Base-by-base conservation (phyloP, 2,113 vertebrate genomes). In the Antechinus flavipes region DNA sequence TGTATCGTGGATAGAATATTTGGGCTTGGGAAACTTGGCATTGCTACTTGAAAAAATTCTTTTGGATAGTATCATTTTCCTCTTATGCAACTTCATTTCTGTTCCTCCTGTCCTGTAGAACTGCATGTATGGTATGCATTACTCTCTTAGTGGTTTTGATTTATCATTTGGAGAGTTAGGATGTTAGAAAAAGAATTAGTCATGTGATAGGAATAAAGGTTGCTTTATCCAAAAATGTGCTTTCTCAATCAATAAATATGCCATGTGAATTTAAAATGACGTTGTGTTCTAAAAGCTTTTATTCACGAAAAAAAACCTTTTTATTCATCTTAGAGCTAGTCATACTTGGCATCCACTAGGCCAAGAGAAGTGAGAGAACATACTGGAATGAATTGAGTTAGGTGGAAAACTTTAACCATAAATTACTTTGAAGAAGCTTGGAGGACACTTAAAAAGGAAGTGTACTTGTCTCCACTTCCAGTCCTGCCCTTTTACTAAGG, bases 231-330 rank as follows among this genome's bases (percentile, higher is more conserved):
- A 89, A 91, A 95, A 96, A 53, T 56, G 76, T 94, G 52, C 89
- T 95, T 92, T 55, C 16, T 55, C 22, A 91, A 61, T 94, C 55
- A 93, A 26, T 91, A 89, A 95, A 93, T 49, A 50, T 90, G 94
- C 26, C 22, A 0, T 94, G 30, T 92, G 95, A 95, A 92, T 94
- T 53, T 92, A 91, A 95, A 89, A 42, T 2, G 50, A 23, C 16
- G 26, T 95, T 91, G 76, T 94, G 94, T 98, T 98, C 97, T 96
- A 97, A 96, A 98, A 98, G 93, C 96, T 97, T 97, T 97, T 98
- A 97, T 96, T 98, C 95, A 96, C 96, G 94, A 50, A 96, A 42
- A 22, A 42, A 42, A 76, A 16, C 3, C 19, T 84, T 84, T 42
- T 84, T 84, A 84, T 84, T 97, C 97, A 93, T 96, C 68, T 61